Base-by-base conservation (phyloP, 37 sponge, comb jelly and placozoan genomes). In the Hexactinellida sp. region DNA sequence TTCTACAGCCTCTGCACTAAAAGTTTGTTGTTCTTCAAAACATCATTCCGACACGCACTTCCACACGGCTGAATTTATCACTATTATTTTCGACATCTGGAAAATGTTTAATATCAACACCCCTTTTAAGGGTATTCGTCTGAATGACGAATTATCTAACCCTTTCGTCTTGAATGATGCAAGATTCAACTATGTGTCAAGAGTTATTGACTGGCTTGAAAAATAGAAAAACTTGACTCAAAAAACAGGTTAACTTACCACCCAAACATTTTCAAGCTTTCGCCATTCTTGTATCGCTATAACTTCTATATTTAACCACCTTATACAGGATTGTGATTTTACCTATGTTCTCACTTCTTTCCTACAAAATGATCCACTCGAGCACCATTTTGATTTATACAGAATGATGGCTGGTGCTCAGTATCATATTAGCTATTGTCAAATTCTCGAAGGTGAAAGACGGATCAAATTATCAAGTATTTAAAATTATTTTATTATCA, bases 21-120 rank as follows among this genome's bases (percentile, higher is more conserved):
- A 41, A 41, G 47, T 13, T 41, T 41, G 47, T 41, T 41, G 47
- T 63, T 63, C 13, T 47, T 19, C 25, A 63, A 23, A 32, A 63
- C 21, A 1, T 63, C 76, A 10, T 63, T 63, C 76, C 76, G 32
- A 63, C 76, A 32, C 76, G 3, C 76, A 63, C 13, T 63, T 63
- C 19, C 76, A 63, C 76, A 63, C 76, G 13, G 76, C 76, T n/a
- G 76, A 63, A 63, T 63, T 63, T 63, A 63, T 63, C 76, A 63
- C 34, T 28, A 63, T 63, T 63, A 63, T 63, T 63, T 63, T 3
- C 13, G 76, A 63, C 13, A 63, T 25, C 76, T 63, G 76, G 76
- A 63, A 63, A 63, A 63, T 63, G 76, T 63, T 63, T n/a, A 63
- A 63, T 63, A 28, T 63, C 34, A 63, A 63, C 76, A 63, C 3